Conservation (phyloP, 2,888 invertebrate genomes). For the Stenoptilia bipunctidactyla region DNA sequence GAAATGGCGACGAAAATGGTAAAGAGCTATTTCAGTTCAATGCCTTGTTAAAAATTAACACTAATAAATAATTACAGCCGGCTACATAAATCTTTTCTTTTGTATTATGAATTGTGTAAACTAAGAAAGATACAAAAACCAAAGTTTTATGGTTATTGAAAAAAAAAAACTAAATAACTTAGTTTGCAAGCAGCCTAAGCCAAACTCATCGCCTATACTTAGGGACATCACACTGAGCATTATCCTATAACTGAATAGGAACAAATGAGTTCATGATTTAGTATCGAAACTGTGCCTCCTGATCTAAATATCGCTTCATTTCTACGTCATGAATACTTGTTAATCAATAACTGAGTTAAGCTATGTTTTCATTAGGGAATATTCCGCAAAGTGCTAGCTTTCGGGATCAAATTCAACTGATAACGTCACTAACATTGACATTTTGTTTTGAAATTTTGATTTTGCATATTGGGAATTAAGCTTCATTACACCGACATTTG, state of each 20-base stretch:
- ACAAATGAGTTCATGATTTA: slow-evolving; percentile 59
- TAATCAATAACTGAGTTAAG: slow-evolving; percentile 31
- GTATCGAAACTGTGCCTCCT: slow-evolving; percentile 23
- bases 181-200: background rate
- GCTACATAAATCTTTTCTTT: too few species aligned
- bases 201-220: background rate
- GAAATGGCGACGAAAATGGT: too few species aligned
- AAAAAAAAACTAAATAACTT: too few species aligned
- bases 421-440: background rate
- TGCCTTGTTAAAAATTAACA: too few species aligned
- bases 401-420: background rate
- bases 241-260: slow-evolving; percentile 51
- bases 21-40: too few species aligned
- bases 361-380: slow-evolving; percentile 21
- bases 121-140: too few species aligned
- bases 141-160: too few species aligned
- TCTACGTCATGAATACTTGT: slow-evolving; percentile 15
- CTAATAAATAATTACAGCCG: too few species aligned
- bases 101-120: too few species aligned
- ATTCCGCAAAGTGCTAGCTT: slow-evolving; percentile 13
- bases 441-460: too few species aligned
- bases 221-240: slow-evolving; percentile 16
- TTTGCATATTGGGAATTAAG: too few species aligned
- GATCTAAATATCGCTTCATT: background rate
- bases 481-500: too few species aligned